phyloP scores from a whole-genome alignment of 1,140 invertebrate species.

The Bombus confusus region DNA sequence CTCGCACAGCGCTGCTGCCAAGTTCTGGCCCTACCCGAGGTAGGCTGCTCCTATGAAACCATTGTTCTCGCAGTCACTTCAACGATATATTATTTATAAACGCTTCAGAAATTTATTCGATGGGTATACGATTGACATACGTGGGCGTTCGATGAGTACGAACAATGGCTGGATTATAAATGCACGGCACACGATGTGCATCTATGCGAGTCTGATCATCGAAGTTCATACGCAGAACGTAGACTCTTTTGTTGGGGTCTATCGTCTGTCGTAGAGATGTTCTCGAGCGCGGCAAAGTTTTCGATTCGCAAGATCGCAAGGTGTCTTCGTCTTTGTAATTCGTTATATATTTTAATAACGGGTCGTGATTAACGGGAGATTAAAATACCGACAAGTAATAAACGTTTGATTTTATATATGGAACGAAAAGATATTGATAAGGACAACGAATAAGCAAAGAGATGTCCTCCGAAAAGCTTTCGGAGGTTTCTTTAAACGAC shows the following conservation, averaged over 20 bases:
- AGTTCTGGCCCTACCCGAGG: constrained; percentile 94
- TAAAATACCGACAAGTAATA: neutral
- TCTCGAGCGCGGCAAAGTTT: too few species aligned
- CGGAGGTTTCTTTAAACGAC: too few species aligned
- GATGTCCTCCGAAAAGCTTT: too few species aligned
- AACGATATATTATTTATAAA: neutral
- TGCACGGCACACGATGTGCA: neutral
- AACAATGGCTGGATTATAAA: neutral
- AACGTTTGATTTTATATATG: too few species aligned
- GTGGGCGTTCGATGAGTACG: neutral
- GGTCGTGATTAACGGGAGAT: neutral
- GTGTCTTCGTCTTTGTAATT: too few species aligned
- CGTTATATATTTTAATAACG: neutral
- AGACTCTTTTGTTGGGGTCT: neutral
- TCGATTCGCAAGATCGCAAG: too few species aligned
- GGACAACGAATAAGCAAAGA: too few species aligned
- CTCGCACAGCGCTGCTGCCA: constrained; percentile 89
- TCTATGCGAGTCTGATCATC: neutral
- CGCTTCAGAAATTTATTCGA: neutral
- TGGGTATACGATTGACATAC: neutral
- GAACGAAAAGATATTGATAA: too few species aligned
- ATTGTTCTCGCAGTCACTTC: neutral
- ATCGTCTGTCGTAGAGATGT: too few species aligned
- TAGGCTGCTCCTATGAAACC: constrained; percentile 35
- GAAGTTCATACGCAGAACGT: neutral